Conservation (phyloP, 2,888 invertebrate genomes). For the Ramazzottius varieornatus region DNA sequence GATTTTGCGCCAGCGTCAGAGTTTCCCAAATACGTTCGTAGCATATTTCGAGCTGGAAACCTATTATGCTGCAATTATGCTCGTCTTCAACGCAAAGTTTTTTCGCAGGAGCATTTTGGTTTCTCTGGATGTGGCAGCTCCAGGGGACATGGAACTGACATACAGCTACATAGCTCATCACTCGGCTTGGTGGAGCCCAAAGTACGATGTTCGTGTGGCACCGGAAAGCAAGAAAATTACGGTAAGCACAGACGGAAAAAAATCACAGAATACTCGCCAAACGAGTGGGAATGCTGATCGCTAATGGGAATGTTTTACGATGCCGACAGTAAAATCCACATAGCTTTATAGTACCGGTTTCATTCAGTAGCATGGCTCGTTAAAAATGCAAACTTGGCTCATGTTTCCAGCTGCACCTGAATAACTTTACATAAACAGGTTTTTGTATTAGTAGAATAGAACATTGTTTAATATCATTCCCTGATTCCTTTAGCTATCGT, state of each 20-base stretch:
- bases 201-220: conserved; percentile 23
- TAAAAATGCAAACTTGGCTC: background rate
- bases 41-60: background rate
- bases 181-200: conserved; percentile 23
- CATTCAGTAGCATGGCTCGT: too few relatives aligned
- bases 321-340: background rate
- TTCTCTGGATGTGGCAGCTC: conserved; percentile 16
- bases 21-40: background rate
- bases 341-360: too few relatives aligned
- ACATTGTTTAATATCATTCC: background rate
- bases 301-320: conserved; percentile 8
- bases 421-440: background rate
- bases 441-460: background rate
- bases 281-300: too few relatives aligned
- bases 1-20: background rate
- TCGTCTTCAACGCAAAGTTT: conserved; percentile 14
- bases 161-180: conserved; percentile 21
- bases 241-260: too few relatives aligned
- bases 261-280: too few relatives aligned
- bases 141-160: conserved; percentile 14
- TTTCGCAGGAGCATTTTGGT: conserved; percentile 19
- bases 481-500: conserved; percentile 19
- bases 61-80: conserved; percentile 8
- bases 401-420: background rate
- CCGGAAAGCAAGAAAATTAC: conserved; percentile 14